These are phyloP conservation scores for Hydropotes inermis DNA, from an alignment of 2,113 vertebrate genomes.

Conservation along the genomic window DNA sequence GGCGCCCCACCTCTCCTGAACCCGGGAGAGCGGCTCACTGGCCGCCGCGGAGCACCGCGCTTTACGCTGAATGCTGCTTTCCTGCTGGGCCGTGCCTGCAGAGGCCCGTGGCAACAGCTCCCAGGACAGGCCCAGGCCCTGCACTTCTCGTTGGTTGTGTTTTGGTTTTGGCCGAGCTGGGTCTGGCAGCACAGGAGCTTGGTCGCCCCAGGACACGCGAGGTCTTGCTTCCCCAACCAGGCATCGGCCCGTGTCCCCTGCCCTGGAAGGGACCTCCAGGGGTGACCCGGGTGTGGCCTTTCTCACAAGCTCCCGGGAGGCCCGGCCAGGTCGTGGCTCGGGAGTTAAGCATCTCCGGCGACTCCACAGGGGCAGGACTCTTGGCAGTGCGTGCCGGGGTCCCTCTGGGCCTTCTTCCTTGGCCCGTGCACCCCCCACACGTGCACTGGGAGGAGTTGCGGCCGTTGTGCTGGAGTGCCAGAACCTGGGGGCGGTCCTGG, in stretches of 20 bases:
- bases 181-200: background rate
- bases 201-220: background rate
- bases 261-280: background rate
- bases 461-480: fast-evolving
- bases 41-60: fast-evolving
- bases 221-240: background rate
- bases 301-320: background rate
- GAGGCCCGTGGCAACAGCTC: fast-evolving
- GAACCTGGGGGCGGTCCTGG: background rate
- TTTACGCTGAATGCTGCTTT: background rate
- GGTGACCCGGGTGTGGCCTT: fast-evolving
- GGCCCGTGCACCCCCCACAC: fast-evolving
- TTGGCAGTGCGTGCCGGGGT: fast-evolving
- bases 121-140: background rate
- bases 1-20: background rate
- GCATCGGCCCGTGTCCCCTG: fast-evolving
- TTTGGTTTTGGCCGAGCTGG: background rate
- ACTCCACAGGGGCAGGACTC: background rate
- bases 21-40: fast-evolving
- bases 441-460: fast-evolving
- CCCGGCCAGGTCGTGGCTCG: fast-evolving
- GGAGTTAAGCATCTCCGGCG: fast-evolving
- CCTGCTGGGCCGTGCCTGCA: background rate
- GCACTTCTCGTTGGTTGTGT: fast-evolving
- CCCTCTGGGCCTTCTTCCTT: fast-evolving